A percentile compares a stretch with the other conserved stretches of the same genome.
These are phyloP conservation scores for Dynastes hyllus DNA, from an alignment of 2,888 invertebrate species.

Conservation along the genomic window DNA sequence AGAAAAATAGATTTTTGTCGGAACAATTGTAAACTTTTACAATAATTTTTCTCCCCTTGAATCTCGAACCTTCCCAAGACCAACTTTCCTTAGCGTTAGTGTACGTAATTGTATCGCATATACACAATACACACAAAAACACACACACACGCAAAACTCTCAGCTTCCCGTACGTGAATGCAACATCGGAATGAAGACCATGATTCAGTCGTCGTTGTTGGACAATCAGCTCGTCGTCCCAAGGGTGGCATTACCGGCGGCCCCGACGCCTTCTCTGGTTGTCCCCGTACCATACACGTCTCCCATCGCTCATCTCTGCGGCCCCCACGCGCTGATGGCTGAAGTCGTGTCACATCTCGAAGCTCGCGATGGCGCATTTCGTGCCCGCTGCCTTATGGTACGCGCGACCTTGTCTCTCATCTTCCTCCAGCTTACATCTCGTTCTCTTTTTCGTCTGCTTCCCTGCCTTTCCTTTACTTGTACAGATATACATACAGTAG, in stretches of 20 bases:
- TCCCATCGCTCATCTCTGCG: conserved; percentile 64
- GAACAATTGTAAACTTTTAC: no score
- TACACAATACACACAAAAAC: no score
- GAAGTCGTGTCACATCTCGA: conserved; percentile 63
- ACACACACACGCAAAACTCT: neutral
- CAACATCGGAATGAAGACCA: conserved; percentile 56
- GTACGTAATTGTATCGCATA: conserved; percentile 18
- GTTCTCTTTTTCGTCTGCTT: neutral
- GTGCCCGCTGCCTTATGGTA: conserved; percentile 58
- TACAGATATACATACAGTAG: no score
- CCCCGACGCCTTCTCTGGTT: conserved; percentile 62
- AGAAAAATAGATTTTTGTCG: no score
- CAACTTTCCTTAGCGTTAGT: conserved; percentile 47
- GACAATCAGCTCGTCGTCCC: conserved; percentile 68
- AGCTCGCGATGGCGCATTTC: conserved; percentile 62
- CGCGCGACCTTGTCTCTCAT: conserved; percentile 46
- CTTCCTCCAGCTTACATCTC: neutral
- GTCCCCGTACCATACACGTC: conserved; percentile 26
- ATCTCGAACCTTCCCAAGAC: no score
- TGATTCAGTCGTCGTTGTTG: conserved; percentile 66
- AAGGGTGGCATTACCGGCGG: conserved; percentile 65
- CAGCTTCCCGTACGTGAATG: conserved; percentile 46
- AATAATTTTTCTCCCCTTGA: no score
- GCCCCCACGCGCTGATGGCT: neutral
- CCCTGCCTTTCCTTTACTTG: no score